Evolutionary conservation across 2,888 invertebrate species (phyloP).

Genomic region (Hydrotaea cyrtoneurina): DNA sequence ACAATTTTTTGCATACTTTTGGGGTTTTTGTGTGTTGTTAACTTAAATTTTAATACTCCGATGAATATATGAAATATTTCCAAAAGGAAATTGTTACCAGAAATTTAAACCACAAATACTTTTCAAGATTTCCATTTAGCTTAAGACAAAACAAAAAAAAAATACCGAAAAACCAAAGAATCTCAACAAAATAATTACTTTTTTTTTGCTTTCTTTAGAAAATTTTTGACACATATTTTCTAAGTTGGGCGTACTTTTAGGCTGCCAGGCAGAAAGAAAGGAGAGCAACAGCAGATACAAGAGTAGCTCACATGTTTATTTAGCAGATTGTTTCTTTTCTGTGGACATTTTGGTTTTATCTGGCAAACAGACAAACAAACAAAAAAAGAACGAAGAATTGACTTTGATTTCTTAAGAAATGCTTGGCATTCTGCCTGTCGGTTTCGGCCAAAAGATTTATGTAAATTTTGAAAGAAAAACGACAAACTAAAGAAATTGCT

Average conservation of each 20-base stretch:
- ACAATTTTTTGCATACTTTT: neutral
- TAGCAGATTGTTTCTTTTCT: too few species aligned
- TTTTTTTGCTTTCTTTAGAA: neutral
- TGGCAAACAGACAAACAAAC: neutral
- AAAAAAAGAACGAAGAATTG: neutral
- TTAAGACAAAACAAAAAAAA: neutral
- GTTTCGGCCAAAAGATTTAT: constrained; percentile 31
- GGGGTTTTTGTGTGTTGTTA: neutral
- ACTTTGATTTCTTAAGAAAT: constrained; percentile 36
- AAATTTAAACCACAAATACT: neutral
- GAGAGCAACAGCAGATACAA: neutral
- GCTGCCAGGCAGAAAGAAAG: neutral
- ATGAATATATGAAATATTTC: neutral
- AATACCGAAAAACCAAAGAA: neutral
- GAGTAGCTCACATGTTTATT: too few species aligned
- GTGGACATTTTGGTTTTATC: neutral
- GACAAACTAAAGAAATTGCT: neutral
- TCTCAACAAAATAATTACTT: constrained; percentile 32
- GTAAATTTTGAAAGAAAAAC: constrained; percentile 17
- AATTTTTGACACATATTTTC: constrained; percentile 37
- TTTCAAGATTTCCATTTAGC: neutral
- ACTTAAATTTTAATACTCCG: neutral
- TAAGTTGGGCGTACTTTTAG: constrained; percentile 15
- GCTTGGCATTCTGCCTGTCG: neutral
- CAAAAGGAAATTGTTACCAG: neutral